Evolutionary conservation across 2,797 vertebrate species (phyloP).

Genomic region (Selene dorsalis): DNA sequence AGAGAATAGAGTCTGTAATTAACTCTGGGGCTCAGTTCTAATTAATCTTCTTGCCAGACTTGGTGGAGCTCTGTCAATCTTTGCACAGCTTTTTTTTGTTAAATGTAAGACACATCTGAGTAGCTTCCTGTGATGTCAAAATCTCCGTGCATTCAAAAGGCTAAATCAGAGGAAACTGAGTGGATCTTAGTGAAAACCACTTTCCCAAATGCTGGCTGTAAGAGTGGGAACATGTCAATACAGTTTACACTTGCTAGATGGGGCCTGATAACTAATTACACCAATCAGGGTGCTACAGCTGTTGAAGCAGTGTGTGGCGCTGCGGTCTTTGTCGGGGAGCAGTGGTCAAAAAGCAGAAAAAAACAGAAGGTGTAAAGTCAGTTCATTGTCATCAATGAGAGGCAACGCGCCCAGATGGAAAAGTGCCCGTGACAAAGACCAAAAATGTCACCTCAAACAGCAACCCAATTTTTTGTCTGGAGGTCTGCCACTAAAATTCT

Average conservation of each 20-base stretch:
- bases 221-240: constrained; percentile 47
- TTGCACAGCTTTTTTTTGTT: constrained; percentile 55
- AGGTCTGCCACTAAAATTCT: constrained; percentile 66
- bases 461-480: constrained; percentile 71
- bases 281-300: constrained; percentile 52
- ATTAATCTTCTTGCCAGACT: constrained; percentile 78
- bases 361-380: constrained; percentile 48
- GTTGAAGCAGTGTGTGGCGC: constrained; percentile 62
- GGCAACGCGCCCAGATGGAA: constrained; percentile 64
- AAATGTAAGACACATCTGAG: constrained; percentile 54
- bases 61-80: constrained; percentile 61
- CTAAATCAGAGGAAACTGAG: constrained; percentile 9
- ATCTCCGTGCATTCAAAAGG: constrained; percentile 22
- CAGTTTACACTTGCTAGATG: constrained; percentile 51
- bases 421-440: constrained; percentile 56
- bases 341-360: constrained; percentile 23
- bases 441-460: constrained; percentile 62
- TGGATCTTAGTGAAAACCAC: constrained; percentile 3
- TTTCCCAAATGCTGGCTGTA: constrained; percentile 24
- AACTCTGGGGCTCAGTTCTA: constrained; percentile 75
- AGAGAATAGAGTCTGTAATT: constrained; percentile 83
- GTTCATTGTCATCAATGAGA: constrained; percentile 44
- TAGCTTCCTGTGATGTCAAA: constrained; percentile 29
- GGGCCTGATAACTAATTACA: constrained; percentile 55
- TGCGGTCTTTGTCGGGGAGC: constrained; percentile 32